A percentile compares a stretch with the other conserved stretches of the same genome.
phyloP scores from a whole-genome alignment of 2,888 invertebrate species.

The Deroplatys truncata region DNA sequence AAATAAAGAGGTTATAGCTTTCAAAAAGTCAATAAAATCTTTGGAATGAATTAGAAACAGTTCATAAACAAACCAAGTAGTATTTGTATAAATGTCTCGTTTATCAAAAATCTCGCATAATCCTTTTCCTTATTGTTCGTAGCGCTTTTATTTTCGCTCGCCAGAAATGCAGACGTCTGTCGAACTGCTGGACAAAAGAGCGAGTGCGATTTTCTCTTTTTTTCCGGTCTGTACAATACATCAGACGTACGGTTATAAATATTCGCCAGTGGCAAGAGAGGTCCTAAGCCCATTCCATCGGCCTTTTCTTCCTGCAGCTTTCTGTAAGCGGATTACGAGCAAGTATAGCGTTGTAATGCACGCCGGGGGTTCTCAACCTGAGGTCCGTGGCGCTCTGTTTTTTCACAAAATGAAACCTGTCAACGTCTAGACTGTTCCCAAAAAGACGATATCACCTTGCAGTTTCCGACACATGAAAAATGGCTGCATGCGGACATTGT shows the following conservation, averaged over 20 bases:
- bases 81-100: neutral
- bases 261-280: neutral
- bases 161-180: neutral
- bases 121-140: neutral
- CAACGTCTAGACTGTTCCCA: neutral
- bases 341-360: neutral
- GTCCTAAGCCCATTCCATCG: neutral
- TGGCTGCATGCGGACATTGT: too few relatives aligned
- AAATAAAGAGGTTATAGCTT: too few relatives aligned
- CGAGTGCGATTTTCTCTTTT: too few relatives aligned
- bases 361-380: neutral
- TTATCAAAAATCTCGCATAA: neutral
- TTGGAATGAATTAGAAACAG: too few relatives aligned
- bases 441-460: too few relatives aligned
- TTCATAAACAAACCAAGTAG: too few relatives aligned
- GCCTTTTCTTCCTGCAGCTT: neutral
- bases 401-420: neutral
- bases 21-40: too few relatives aligned
- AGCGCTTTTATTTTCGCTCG: neutral
- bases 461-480: too few relatives aligned
- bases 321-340: neutral
- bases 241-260: neutral
- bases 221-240: neutral
- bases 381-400: neutral
- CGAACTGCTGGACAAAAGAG: neutral